Percentiles rank a stretch among this genome's conserved stretches.
These are phyloP conservation scores for Koerneria pararmatus DNA, from an alignment of 2,888 invertebrate genomes.

Conservation along the genomic window DNA sequence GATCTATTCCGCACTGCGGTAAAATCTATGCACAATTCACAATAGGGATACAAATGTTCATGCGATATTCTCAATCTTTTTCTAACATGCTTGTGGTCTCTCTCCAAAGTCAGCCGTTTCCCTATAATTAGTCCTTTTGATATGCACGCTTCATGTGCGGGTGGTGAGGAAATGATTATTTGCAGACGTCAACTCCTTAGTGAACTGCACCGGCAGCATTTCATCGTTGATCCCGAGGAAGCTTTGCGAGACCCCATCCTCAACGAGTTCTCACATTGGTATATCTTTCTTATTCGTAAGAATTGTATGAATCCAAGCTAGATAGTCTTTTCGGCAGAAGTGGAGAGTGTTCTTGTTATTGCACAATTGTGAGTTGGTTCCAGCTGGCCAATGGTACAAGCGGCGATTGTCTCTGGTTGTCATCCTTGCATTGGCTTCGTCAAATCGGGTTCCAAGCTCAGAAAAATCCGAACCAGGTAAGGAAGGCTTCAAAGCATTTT, in stretches of 20 bases:
- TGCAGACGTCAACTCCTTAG: slow-evolving; percentile 43
- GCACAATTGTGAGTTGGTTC: slow-evolving; percentile 66
- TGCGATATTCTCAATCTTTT: no score
- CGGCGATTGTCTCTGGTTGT: slow-evolving; percentile 79
- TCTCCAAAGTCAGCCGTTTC: slow-evolving; percentile 1
- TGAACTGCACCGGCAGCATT: slow-evolving; percentile 45
- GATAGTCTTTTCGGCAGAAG: not conserved
- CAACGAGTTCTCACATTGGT: slow-evolving; percentile 23
- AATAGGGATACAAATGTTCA: no score
- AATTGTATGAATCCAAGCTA: not conserved
- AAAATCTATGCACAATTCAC: no score
- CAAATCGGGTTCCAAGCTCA: slow-evolving; percentile 64
- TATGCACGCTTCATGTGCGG: no score
- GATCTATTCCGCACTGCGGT: no score
- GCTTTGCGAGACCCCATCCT: slow-evolving; percentile 24
- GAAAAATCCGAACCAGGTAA: slow-evolving; percentile 52
- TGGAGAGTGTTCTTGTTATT: not conserved
- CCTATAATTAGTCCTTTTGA: no score
- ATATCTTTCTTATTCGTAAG: not conserved
- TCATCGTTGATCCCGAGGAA: slow-evolving; percentile 17
- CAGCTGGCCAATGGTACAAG: slow-evolving; percentile 85
- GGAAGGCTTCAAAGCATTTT: no score
- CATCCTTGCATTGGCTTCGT: slow-evolving; percentile 78
- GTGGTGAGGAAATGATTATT: no score
- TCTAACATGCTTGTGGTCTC: no score